phyloP scores from a whole-genome alignment of 2,888 invertebrate genomes.

The Rhagium mordax region DNA sequence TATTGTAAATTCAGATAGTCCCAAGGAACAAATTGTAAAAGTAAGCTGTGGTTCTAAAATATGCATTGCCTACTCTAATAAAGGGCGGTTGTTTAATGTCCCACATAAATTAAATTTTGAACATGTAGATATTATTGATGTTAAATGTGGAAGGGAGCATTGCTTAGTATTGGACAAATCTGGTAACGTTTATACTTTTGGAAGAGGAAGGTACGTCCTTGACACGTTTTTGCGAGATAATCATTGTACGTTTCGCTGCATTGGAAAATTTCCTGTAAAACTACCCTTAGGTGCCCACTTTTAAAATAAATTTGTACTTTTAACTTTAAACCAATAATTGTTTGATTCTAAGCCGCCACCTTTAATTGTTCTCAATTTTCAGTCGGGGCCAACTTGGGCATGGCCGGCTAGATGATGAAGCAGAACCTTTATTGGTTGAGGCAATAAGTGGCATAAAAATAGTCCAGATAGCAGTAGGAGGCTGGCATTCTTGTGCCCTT shows the following conservation, averaged over 20 bases:
- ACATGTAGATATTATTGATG: constrained; percentile 74
- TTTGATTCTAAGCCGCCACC: too few relatives aligned
- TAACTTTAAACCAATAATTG: too few relatives aligned
- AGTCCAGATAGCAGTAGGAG: constrained; percentile 81
- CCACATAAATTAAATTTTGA: constrained; percentile 75
- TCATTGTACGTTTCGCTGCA: too few relatives aligned
- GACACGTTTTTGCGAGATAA: background rate
- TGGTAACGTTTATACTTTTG: constrained; percentile 87
- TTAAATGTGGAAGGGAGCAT: constrained; percentile 88
- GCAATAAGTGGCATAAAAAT: constrained; percentile 85
- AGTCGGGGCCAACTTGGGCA: constrained; percentile 93
- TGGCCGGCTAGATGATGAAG: constrained; percentile 77
- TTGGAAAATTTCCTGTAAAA: too few relatives aligned
- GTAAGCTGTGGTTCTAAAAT: constrained; percentile 71
- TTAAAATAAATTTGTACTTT: too few relatives aligned
- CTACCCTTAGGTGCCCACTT: too few relatives aligned
- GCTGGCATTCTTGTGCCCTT: constrained; percentile 89
- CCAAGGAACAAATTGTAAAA: constrained; percentile 64
- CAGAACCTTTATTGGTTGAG: constrained; percentile 78
- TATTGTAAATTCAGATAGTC: constrained; percentile 41
- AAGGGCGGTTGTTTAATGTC: constrained; percentile 73
- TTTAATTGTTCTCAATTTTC: too few relatives aligned
- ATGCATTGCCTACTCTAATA: constrained; percentile 69
- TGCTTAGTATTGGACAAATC: constrained; percentile 78
- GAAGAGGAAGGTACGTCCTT: constrained; percentile 81